A percentile compares a stretch with the other conserved stretches of the same genome.
phyloP scores from a whole-genome alignment of 1,140 invertebrate genomes.

The Drosophila sechellia region DNA sequence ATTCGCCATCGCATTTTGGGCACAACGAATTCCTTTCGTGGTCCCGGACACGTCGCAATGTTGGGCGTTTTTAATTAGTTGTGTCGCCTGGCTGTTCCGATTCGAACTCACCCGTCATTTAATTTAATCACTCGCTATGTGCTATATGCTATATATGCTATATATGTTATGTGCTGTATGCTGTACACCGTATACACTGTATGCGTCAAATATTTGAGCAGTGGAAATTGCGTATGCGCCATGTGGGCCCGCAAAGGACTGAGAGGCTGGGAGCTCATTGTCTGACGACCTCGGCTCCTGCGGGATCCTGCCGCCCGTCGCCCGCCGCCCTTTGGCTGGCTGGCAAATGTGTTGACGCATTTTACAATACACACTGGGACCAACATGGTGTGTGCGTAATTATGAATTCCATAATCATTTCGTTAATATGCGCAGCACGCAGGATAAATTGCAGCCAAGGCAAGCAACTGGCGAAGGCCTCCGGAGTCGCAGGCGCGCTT shows the following conservation, averaged over 20 bases:
- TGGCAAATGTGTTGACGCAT: slow-evolving; percentile 80
- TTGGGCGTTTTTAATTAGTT: slow-evolving; percentile 80
- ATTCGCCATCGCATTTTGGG: slow-evolving; percentile 48
- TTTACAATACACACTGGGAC: slow-evolving; percentile 79
- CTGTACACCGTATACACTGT: too few species aligned
- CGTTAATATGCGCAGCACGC: slow-evolving; percentile 82
- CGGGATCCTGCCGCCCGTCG: slow-evolving; percentile 21
- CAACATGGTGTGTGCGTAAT: slow-evolving; percentile 65
- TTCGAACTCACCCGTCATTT: slow-evolving; percentile 34
- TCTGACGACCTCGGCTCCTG: slow-evolving; percentile 39
- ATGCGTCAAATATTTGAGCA: too few species aligned
- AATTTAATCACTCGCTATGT: slow-evolving; percentile 43
- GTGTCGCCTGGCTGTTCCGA: slow-evolving; percentile 45
- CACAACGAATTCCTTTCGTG: slow-evolving; percentile 40
- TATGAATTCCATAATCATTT: slow-evolving; percentile 84
- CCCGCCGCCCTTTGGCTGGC: neutral
- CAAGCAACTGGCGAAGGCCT: slow-evolving; percentile 24
- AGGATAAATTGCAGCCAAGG: slow-evolving; percentile 69
- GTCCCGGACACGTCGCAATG: slow-evolving; percentile 51
- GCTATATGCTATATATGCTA: slow-evolving; percentile 33
- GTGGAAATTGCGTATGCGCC: slow-evolving; percentile 21
- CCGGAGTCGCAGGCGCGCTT: slow-evolving; percentile 43
- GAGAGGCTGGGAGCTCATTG: slow-evolving; percentile 2
- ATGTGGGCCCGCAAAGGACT: slow-evolving; percentile 36
- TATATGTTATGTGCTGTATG: slow-evolving; percentile 65